phyloP scores from a whole-genome alignment of 37 sponge, comb jelly and placozoan genomes.

The Beroe ovata region DNA sequence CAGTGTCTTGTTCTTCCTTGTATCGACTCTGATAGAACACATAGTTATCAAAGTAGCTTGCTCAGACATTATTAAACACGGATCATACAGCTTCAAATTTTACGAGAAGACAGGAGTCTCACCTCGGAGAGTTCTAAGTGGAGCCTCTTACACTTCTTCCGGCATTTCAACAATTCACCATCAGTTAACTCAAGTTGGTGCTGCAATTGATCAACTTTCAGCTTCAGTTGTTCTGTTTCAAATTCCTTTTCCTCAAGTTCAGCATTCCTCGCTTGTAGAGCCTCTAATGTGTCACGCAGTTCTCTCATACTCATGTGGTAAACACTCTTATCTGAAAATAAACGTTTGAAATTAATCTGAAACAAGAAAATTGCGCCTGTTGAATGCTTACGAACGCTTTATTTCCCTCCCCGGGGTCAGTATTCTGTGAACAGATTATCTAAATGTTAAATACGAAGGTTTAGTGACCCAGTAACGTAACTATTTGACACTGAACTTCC shows the following conservation, averaged over 20 bases:
- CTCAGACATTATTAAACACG: no score
- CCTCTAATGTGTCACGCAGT: slow-evolving; percentile 38
- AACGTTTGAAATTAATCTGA: no score
- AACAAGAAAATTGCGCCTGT: no score
- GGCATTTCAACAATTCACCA: background rate
- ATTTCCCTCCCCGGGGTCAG: no score
- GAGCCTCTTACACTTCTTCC: slow-evolving; percentile 50
- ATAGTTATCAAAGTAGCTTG: no score
- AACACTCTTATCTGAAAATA: slow-evolving; percentile 57
- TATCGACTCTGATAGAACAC: slow-evolving; percentile 22
- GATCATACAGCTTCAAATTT: no score
- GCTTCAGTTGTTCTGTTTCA: background rate
- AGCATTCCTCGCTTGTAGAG: slow-evolving; percentile 6
- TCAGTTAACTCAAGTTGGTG: slow-evolving; percentile 21
- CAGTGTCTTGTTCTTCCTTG: slow-evolving; percentile 66
- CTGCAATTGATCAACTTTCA: slow-evolving; percentile 44
- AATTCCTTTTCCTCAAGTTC: slow-evolving; percentile 63
- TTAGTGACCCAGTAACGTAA: no score
- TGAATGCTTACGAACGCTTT: no score
- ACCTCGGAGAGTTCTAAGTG: slow-evolving; percentile 53
- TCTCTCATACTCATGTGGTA: slow-evolving; percentile 67
- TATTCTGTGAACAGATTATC: no score
- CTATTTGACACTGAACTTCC: no score
- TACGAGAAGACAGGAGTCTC: no score
- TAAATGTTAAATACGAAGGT: no score